Conservation (phyloP, 2,113 vertebrate species). For the Psettodes erumei region DNA sequence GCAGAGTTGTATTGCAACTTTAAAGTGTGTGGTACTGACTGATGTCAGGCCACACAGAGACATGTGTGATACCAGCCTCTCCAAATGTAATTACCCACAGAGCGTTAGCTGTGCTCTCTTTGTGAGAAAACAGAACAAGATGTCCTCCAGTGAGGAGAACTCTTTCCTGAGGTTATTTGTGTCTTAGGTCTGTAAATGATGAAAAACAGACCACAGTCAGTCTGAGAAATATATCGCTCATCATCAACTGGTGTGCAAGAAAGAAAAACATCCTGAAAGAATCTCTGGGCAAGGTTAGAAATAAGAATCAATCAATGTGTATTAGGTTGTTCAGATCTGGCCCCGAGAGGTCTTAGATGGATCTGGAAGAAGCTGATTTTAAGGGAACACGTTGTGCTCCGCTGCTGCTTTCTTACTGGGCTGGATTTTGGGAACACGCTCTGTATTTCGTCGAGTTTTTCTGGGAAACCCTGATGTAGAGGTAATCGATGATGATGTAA, state of each 20-base stretch:
- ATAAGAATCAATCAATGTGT: neutral
- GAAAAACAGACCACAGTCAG: neutral
- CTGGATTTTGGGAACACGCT: constrained; percentile 2
- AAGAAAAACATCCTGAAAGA: neutral
- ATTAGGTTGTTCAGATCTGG: neutral
- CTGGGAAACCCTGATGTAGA: constrained; percentile 32
- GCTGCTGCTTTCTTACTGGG: neutral
- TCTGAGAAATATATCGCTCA: neutral
- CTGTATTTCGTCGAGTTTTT: neutral
- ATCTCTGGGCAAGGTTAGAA: neutral
- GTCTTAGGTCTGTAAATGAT: constrained; percentile 7
- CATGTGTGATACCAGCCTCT: constrained; percentile 34
- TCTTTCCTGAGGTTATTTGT: neutral
- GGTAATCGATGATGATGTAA: constrained; percentile 11
- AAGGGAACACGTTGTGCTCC: constrained; percentile 13
- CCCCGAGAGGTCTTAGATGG: constrained; percentile 15
- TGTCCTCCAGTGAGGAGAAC: constrained; percentile 22
- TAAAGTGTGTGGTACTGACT: neutral
- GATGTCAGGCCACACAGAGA: constrained; percentile 40
- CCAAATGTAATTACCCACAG: constrained; percentile 46
- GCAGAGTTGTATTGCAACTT: too few relatives aligned
- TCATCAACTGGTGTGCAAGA: neutral
- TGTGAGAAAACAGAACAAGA: constrained; percentile 27
- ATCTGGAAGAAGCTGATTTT: neutral
- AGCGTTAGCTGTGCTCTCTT: constrained; percentile 23